These are phyloP conservation scores for Aythya baeri DNA, from an alignment of 2,113 vertebrate species.

Conservation along the genomic window DNA sequence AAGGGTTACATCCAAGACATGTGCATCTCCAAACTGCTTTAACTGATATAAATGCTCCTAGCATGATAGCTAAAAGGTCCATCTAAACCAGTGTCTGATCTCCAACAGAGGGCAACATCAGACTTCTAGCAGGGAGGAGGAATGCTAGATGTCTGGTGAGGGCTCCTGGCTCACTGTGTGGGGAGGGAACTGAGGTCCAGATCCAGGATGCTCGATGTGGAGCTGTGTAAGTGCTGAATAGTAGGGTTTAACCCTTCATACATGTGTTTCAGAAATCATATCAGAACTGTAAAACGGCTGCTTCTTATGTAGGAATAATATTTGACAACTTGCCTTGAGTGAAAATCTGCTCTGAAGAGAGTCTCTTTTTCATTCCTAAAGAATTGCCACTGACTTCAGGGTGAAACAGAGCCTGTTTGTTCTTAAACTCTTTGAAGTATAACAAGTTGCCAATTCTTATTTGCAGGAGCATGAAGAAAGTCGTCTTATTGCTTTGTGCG, in stretches of 20 bases:
- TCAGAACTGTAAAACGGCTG: not conserved
- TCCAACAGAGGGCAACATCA: not conserved
- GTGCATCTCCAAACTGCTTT: not conserved
- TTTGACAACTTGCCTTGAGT: not conserved
- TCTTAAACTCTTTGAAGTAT: not conserved
- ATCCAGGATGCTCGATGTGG: not conserved
- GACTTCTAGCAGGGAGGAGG: not conserved
- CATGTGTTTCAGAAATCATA: not conserved
- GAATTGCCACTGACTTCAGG: not conserved
- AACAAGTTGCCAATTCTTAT: not conserved
- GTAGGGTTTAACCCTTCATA: not conserved
- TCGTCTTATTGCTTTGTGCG: not conserved
- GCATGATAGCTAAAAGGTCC: not conserved
- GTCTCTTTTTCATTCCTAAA: not conserved
- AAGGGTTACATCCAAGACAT: not conserved
- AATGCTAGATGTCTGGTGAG: not conserved
- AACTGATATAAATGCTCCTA: not conserved
- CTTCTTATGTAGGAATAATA: not conserved
- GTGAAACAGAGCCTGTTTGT: not conserved
- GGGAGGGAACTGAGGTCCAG: not conserved
- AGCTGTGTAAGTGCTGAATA: not conserved
- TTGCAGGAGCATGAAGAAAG: not conserved
- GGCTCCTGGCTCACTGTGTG: not conserved
- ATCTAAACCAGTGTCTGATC: not conserved
- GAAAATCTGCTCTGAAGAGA: not conserved